Conservation (phyloP, 2,888 invertebrate genomes). For the Aelia acuminata region DNA sequence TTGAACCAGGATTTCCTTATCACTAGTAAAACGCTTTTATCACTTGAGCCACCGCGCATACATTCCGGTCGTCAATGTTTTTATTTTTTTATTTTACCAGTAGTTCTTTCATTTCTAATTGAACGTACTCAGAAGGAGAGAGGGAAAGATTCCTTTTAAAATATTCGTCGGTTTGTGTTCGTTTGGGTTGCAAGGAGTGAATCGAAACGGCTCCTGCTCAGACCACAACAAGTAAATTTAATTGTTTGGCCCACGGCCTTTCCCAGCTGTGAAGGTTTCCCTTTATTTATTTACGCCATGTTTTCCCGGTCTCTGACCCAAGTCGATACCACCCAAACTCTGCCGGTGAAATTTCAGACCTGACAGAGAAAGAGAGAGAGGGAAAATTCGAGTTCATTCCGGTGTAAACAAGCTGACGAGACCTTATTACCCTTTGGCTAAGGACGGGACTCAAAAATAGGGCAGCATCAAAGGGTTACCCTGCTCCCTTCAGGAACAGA, state of each 20-base stretch:
- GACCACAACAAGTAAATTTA: constrained; percentile 21
- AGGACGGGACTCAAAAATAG: constrained; percentile 41
- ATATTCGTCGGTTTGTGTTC: background rate
- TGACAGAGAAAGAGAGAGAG: constrained; percentile 30
- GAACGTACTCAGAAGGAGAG: no score
- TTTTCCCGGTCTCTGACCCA: background rate
- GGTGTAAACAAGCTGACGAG: constrained; percentile 41
- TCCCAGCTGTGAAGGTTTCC: background rate
- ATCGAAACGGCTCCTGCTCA: background rate
- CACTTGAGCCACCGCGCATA: no score
- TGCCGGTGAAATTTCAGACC: background rate
- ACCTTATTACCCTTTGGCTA: constrained; percentile 24
- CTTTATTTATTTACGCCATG: constrained; percentile 24
- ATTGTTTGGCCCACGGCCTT: background rate
- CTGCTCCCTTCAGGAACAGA: background rate
- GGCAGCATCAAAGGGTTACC: constrained; percentile 8
- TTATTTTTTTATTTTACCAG: no score
- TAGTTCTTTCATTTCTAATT: background rate
- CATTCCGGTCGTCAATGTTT: no score
- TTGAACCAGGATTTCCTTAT: no score
- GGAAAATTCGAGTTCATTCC: constrained; percentile 31
- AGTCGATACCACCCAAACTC: background rate
- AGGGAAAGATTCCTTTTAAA: background rate
- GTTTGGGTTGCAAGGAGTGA: no score
- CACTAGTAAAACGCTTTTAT: no score